phyloP scores from a whole-genome alignment of 2,888 invertebrate genomes.

The Caenorhabditis sp. region DNA sequence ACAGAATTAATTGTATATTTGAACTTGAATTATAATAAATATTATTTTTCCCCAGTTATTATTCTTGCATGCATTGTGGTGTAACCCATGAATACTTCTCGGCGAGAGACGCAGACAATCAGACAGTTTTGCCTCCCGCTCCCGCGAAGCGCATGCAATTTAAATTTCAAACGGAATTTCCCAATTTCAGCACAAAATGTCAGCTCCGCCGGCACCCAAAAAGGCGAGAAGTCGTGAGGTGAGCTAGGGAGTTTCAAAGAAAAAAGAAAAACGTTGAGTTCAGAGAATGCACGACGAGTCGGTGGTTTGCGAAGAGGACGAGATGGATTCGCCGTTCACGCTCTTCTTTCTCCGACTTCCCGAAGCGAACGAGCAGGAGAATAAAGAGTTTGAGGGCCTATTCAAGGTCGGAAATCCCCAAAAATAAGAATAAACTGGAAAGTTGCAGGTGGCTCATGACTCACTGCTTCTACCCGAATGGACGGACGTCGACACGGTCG shows the following conservation, averaged over 20 bases:
- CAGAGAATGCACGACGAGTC: constrained; percentile 32
- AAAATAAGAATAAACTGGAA: no score
- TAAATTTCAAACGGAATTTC: background rate
- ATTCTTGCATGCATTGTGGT: no score
- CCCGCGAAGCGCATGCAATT: background rate
- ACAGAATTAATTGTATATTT: no score
- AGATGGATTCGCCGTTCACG: constrained; percentile 39
- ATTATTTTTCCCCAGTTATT: no score
- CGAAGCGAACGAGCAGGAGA: constrained; percentile 13
- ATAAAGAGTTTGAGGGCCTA: background rate
- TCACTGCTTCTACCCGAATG: constrained; percentile 56
- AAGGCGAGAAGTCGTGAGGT: constrained; percentile 40
- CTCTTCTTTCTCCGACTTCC: constrained; percentile 35
- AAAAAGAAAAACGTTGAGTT: background rate
- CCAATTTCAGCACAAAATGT: constrained; percentile 11
- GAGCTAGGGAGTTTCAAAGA: background rate
- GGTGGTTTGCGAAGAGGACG: constrained; percentile 46
- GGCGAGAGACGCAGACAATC: constrained; percentile 31
- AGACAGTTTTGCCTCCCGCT: background rate
- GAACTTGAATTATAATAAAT: no score
- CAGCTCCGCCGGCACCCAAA: constrained; percentile 48
- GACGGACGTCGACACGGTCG: constrained; percentile 37
- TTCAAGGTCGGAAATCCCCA: no score
- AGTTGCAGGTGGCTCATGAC: no score
- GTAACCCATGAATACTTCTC: no score